Percentiles rank a stretch among this genome's conserved stretches.
These are phyloP conservation scores for Ceratosolen solmsi DNA, from an alignment of 1,140 invertebrate genomes.

Conservation along the genomic window DNA sequence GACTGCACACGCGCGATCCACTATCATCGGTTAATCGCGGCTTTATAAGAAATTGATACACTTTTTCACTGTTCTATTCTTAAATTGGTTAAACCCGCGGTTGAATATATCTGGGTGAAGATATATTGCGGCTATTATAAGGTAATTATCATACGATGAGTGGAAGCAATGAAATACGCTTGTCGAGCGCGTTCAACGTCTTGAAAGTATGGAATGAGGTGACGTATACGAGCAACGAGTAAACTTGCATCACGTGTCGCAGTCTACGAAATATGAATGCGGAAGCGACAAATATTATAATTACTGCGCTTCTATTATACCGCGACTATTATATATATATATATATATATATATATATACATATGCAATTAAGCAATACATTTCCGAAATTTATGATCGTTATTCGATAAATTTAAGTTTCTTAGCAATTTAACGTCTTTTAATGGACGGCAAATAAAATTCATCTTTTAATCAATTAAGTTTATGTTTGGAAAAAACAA, in stretches of 20 bases:
- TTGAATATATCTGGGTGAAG: not conserved
- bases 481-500: too few relatives aligned
- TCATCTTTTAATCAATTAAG: too few relatives aligned
- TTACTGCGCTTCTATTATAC: not conserved
- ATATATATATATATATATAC: too few relatives aligned
- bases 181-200: not conserved
- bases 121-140: slow-evolving; percentile 2
- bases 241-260: not conserved
- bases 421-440: too few relatives aligned
- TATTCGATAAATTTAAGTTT: too few relatives aligned
- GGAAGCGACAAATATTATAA: slow-evolving; percentile 27
- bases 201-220: not conserved
- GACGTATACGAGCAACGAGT: not conserved
- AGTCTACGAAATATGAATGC: slow-evolving; percentile 7
- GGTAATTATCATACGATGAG: slow-evolving; percentile 10
- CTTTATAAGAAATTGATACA: not conserved
- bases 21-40: not conserved
- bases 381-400: not conserved
- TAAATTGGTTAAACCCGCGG: not conserved
- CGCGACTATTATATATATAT: not conserved
- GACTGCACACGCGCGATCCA: too few relatives aligned
- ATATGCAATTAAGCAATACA: not conserved
- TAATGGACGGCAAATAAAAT: too few relatives aligned
- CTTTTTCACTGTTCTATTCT: not conserved
- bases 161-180: not conserved